phyloP scores from a whole-genome alignment of 2,113 vertebrate genomes.

The Laterallus jamaicensis region DNA sequence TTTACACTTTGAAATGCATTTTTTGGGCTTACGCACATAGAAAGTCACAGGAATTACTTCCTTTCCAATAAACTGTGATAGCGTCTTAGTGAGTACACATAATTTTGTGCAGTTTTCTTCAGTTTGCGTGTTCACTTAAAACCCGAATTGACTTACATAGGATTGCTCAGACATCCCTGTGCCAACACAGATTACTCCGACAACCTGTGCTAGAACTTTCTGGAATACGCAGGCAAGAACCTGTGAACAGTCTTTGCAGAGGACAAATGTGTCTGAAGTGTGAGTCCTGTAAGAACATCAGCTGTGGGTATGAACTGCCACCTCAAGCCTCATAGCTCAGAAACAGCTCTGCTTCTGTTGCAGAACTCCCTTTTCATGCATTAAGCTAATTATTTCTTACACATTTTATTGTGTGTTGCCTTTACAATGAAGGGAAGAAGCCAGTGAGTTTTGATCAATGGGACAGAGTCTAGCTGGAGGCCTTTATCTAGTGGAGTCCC shows the following conservation, averaged over 20 bases:
- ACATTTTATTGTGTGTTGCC: not conserved
- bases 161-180: not conserved
- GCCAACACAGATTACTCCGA: not conserved
- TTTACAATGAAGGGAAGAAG: not conserved
- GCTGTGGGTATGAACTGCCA: accelerated
- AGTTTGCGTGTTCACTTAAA: not conserved
- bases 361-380: not conserved
- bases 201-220: not conserved
- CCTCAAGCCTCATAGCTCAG: not conserved
- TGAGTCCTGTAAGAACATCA: accelerated
- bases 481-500: too few relatives aligned
- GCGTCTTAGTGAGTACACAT: not conserved
- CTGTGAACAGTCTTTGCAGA: not conserved
- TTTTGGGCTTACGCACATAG: not conserved
- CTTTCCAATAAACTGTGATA: not conserved
- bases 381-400: not conserved
- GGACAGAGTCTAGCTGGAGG: too few relatives aligned
- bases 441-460: too few relatives aligned
- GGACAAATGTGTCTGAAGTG: not conserved
- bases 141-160: not conserved
- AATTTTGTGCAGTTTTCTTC: not conserved
- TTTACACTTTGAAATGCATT: not conserved
- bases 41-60: not conserved
- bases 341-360: not conserved
- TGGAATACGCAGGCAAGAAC: not conserved